phyloP scores from a whole-genome alignment of 2,888 invertebrate genomes.

The Doris montereyensis region DNA sequence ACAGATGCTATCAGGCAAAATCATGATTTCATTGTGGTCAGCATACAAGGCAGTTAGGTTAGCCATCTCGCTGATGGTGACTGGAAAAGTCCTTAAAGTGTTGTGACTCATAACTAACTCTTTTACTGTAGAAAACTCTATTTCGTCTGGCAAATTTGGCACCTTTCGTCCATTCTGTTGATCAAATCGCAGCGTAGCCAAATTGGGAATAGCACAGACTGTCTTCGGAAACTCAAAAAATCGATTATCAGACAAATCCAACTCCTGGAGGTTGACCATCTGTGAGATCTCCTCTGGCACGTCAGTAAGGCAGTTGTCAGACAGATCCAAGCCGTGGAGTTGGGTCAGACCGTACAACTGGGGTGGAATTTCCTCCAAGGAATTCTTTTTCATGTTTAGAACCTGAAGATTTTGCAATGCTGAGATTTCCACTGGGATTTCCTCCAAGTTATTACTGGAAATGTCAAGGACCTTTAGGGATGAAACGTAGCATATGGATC shows the following conservation, averaged over 20 bases:
- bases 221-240: constrained; percentile 66
- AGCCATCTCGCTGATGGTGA: constrained; percentile 57
- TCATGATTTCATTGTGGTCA: constrained; percentile 59
- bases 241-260: constrained; percentile 66
- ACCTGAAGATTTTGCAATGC: constrained; percentile 53
- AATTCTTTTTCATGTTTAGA: constrained; percentile 55
- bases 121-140: constrained; percentile 55
- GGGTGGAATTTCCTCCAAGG: constrained; percentile 55
- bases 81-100: constrained; percentile 59
- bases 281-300: constrained; percentile 58
- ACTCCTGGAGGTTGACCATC: constrained; percentile 54
- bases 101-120: constrained; percentile 65
- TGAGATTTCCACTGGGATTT: constrained; percentile 57
- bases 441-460: constrained; percentile 54
- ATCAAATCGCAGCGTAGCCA: constrained; percentile 61
- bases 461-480: constrained; percentile 58
- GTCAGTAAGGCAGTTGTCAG: constrained; percentile 56
- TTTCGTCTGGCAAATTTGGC: constrained; percentile 61
- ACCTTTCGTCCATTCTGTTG: constrained; percentile 60
- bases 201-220: constrained; percentile 59
- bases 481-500: constrained; percentile 50
- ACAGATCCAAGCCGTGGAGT: constrained; percentile 59
- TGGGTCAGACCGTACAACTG: constrained; percentile 60
- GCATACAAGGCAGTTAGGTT: constrained; percentile 60
- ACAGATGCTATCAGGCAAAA: constrained; percentile 57